phyloP scores from a whole-genome alignment of 2,888 invertebrate species.

The Drosophila affinis region DNA sequence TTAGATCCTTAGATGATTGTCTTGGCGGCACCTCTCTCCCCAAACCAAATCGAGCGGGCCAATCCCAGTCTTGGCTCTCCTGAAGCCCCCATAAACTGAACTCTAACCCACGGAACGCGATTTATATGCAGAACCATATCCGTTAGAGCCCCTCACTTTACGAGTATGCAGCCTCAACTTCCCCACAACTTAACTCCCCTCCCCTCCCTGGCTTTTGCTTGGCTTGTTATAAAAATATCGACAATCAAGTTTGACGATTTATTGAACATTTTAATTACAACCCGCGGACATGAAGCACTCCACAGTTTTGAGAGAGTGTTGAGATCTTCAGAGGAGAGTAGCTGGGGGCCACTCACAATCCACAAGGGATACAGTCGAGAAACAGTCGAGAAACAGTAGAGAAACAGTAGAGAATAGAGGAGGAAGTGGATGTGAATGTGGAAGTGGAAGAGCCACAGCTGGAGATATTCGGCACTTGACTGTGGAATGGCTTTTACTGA shows the following conservation, averaged over 20 bases:
- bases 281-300: slow-evolving; percentile 58
- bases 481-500: slow-evolving; percentile 38
- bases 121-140: slow-evolving; percentile 28
- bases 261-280: slow-evolving; percentile 73
- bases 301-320: slow-evolving; percentile 11
- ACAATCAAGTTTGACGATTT: slow-evolving; percentile 47
- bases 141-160: slow-evolving; percentile 15
- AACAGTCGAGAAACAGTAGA: not conserved
- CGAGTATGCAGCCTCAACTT: too few species aligned
- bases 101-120: slow-evolving; percentile 6
- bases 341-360: slow-evolving; percentile 19
- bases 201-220: not conserved
- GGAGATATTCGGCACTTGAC: slow-evolving; percentile 26
- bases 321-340: slow-evolving; percentile 21
- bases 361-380: not conserved
- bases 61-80: not conserved
- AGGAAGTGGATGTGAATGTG: slow-evolving; percentile 1
- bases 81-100: not conserved
- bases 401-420: slow-evolving; percentile 5
- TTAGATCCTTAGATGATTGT: not conserved
- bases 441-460: slow-evolving; percentile 28
- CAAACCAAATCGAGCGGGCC: too few species aligned
- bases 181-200: too few species aligned
- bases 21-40: not conserved
- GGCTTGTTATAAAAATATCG: slow-evolving; percentile 1